Evolutionary conservation across 1,140 invertebrate genomes (phyloP).

Genomic region (Neomicropteryx cornuta): DNA sequence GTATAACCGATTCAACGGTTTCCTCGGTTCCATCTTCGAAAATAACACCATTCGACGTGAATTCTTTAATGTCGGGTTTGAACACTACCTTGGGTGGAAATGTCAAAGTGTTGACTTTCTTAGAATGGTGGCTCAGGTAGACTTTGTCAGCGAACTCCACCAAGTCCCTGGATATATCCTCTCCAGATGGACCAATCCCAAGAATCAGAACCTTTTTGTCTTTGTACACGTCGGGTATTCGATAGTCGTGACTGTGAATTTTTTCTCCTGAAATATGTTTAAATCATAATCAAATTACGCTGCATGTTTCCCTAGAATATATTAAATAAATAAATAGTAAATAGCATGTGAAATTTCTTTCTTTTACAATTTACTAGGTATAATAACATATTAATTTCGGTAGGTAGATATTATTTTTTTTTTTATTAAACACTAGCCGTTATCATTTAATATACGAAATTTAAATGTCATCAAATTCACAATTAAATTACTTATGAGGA

Average conservation of each 20-base stretch:
- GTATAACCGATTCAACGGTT: conserved; percentile 58
- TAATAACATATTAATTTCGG: no score
- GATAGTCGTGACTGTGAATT: conserved; percentile 79
- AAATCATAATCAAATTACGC: no score
- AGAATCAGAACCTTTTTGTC: conserved; percentile 63
- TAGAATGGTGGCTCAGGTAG: conserved; percentile 52
- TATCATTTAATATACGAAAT: no score
- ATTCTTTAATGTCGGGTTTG: conserved; percentile 48
- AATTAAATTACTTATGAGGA: no score
- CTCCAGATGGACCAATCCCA: conserved; percentile 76
- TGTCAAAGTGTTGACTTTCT: conserved; percentile 37
- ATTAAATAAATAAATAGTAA: no score
- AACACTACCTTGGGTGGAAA: conserved; percentile 50
- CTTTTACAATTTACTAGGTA: no score
- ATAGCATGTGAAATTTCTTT: no score
- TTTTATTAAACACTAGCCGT: no score
- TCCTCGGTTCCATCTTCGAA: conserved; percentile 51
- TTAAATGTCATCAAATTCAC: no score
- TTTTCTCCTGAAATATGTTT: conserved; percentile 29
- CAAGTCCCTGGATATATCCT: conserved; percentile 71
- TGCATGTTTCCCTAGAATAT: no score
- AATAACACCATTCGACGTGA: conserved; percentile 40
- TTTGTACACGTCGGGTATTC: conserved; percentile 52
- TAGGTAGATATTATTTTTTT: no score
- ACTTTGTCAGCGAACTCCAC: conserved; percentile 52